A percentile compares a stretch with the other conserved stretches of the same genome.
Evolutionary conservation across 2,797 vertebrate species (phyloP).

Genomic region (Petrocephalus sullivani): DNA sequence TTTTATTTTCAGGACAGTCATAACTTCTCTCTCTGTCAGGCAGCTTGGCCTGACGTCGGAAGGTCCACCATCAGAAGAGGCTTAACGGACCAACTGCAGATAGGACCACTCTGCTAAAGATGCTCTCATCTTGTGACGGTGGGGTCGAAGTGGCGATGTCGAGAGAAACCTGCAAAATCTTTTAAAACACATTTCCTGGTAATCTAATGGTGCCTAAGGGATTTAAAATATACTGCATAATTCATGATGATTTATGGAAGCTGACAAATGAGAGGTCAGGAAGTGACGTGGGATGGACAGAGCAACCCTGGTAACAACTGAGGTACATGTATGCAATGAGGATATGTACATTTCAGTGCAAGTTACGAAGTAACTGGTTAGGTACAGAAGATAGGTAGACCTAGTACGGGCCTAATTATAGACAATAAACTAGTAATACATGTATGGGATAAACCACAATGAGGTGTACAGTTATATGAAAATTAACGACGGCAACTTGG

Average conservation of each 20-base stretch:
- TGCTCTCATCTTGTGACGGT: not conserved
- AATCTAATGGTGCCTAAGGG: not conserved
- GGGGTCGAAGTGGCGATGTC: not conserved
- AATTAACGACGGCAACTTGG: not conserved
- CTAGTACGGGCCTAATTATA: not conserved
- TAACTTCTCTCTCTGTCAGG: not conserved
- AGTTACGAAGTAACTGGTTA: not conserved
- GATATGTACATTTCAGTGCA: not conserved
- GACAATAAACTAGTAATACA: not conserved
- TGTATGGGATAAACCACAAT: not conserved
- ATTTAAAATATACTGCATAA: not conserved
- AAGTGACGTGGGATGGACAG: not conserved
- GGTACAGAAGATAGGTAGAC: not conserved
- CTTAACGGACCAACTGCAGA: not conserved
- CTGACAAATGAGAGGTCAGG: not conserved
- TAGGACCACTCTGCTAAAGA: not conserved
- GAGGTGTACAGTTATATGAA: not conserved
- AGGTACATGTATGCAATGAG: not conserved
- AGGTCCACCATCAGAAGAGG: not conserved
- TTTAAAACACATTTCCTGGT: not conserved
- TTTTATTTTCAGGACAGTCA: not conserved
- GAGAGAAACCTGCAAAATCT: not conserved
- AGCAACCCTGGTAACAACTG: not conserved
- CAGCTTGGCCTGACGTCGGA: not conserved
- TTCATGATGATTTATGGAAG: not conserved